These are phyloP conservation scores for Macrotus californicus DNA, from an alignment of 2,113 vertebrate genomes.

Conservation along the genomic window DNA sequence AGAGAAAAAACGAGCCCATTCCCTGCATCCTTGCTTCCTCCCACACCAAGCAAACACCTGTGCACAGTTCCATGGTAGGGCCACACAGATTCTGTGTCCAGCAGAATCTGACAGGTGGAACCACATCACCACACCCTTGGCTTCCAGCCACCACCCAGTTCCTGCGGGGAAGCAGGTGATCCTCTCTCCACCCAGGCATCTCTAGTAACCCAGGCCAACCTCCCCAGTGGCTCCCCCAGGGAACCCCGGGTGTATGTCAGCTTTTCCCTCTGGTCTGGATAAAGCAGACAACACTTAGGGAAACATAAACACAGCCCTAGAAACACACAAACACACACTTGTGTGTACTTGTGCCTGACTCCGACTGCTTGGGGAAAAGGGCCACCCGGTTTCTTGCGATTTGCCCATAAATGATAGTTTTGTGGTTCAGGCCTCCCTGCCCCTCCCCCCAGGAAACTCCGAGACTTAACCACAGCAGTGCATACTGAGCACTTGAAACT, in stretches of 20 bases:
- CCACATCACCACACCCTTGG: neutral
- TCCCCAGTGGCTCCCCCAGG: constrained; percentile 34
- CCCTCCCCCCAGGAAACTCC: constrained; percentile 6
- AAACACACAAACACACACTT: constrained; percentile 40
- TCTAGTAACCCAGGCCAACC: constrained; percentile 41
- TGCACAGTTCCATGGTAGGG: neutral
- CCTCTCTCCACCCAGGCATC: neutral
- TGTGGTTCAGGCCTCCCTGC: neutral
- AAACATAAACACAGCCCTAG: constrained; percentile 48
- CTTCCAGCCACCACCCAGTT: neutral
- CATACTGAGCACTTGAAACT: neutral
- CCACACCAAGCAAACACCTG: neutral
- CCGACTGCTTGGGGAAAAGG: neutral
- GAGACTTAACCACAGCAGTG: constrained; percentile 1
- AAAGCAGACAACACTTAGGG: neutral
- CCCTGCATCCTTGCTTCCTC: neutral
- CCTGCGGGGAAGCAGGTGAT: neutral
- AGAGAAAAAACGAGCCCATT: neutral
- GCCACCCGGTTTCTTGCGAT: neutral
- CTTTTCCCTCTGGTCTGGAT: constrained; percentile 43
- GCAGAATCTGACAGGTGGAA: neutral
- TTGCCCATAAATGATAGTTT: neutral
- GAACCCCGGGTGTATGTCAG: neutral
- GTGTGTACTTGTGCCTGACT: neutral
- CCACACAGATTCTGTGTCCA: neutral